Conservation (phyloP, 2,888 invertebrate species). For the Sympetrum striolatum region DNA sequence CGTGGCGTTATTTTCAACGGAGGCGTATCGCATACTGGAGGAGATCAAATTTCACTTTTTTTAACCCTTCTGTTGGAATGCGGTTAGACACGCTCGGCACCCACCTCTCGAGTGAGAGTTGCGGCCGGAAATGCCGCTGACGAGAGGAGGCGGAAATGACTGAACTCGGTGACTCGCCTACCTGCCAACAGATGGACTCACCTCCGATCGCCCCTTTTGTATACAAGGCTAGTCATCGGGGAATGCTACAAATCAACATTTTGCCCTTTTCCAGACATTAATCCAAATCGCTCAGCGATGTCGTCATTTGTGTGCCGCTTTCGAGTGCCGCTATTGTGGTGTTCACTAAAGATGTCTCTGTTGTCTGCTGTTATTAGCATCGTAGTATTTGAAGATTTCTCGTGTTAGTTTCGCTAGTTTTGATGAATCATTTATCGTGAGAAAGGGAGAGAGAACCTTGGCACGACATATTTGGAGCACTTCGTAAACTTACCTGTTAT, state of each 20-base stretch:
- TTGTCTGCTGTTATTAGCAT: too few species aligned
- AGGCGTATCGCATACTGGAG: neutral
- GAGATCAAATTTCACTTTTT: slow-evolving; percentile 27
- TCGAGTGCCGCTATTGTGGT: too few species aligned
- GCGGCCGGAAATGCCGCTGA: slow-evolving; percentile 21
- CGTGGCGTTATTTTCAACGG: neutral
- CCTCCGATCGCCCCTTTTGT: neutral
- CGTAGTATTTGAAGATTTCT: too few species aligned
- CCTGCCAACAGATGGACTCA: slow-evolving; percentile 32
- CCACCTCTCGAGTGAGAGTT: neutral
- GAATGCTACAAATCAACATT: neutral
- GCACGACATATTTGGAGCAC: too few species aligned
- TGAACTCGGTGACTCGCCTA: slow-evolving; percentile 14
- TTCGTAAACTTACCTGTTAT: too few species aligned
- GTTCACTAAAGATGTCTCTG: too few species aligned
- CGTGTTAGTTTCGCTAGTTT: too few species aligned
- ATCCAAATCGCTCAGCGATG: neutral
- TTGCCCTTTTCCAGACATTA: neutral
- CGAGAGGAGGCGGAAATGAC: slow-evolving; percentile 33
- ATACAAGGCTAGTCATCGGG: neutral
- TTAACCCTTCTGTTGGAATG: slow-evolving; percentile 20
- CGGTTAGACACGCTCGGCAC: slow-evolving; percentile 9
- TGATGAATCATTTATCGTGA: too few species aligned
- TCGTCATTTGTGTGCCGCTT: neutral
- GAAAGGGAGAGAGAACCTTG: too few species aligned